These are phyloP conservation scores for Drosophila bipectinata DNA, from an alignment of 1,140 invertebrate species.

Conservation along the genomic window DNA sequence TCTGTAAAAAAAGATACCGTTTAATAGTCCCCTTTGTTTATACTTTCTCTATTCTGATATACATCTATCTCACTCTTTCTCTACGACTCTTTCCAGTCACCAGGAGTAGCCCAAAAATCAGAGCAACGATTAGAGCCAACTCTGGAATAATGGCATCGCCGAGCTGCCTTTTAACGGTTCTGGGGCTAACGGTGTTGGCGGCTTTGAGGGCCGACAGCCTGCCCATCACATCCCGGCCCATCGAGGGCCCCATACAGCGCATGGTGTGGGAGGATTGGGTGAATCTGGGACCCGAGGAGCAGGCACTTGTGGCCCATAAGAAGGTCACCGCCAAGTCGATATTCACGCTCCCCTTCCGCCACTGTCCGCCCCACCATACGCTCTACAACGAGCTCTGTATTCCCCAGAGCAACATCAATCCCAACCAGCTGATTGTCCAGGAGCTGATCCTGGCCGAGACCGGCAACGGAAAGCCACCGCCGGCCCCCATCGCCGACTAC, in stretches of 20 bases:
- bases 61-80: neutral
- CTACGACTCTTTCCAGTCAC: neutral
- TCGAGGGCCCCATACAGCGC: conserved; percentile 77
- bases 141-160: conserved; percentile 14
- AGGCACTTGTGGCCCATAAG: conserved; percentile 68
- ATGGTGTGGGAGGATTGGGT: conserved; percentile 80
- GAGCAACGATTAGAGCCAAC: neutral
- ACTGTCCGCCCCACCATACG: conserved; percentile 67
- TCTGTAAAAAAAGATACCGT: too few relatives aligned
- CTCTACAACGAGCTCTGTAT: conserved; percentile 69
- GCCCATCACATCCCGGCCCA: conserved; percentile 80
- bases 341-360: conserved; percentile 71
- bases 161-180: conserved; percentile 21
- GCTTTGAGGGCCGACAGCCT: conserved; percentile 14
- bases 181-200: conserved; percentile 15
- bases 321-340: conserved; percentile 82
- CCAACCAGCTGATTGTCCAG: conserved; percentile 56
- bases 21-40: neutral
- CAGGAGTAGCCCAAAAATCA: conserved; percentile 10
- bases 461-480: conserved; percentile 5
- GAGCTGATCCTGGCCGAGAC: conserved; percentile 44
- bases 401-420: conserved; percentile 66
- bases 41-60: neutral
- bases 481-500: conserved; percentile 40
- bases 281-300: conserved; percentile 61